Conservation (phyloP, 2,888 invertebrate genomes). For the Drosophila ezoana region DNA sequence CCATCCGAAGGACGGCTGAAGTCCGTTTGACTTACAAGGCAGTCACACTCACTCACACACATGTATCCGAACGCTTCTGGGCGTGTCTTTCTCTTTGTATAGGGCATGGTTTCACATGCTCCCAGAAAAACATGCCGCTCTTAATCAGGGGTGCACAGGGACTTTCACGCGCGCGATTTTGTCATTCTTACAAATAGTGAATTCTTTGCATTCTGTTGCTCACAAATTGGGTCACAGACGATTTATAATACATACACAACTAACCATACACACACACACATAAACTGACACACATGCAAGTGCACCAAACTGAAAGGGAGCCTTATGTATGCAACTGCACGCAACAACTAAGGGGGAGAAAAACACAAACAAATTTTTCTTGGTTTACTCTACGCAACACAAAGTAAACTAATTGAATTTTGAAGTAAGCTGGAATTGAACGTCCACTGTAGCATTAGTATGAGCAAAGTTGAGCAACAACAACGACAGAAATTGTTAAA, state of each 20-base stretch:
- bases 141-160: slow-evolving; percentile 48
- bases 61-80: background rate
- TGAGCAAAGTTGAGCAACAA: slow-evolving; percentile 11
- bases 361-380: slow-evolving; percentile 48
- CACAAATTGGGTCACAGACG: slow-evolving; percentile 53
- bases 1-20: slow-evolving; percentile 12
- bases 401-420: slow-evolving; percentile 61
- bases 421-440: slow-evolving; percentile 42
- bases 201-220: slow-evolving; percentile 42
- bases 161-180: slow-evolving; percentile 42
- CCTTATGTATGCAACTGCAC: slow-evolving; percentile 65
- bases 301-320: slow-evolving; percentile 2
- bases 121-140: slow-evolving; percentile 9
- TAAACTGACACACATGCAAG: slow-evolving; percentile 4
- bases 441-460: slow-evolving; percentile 9
- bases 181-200: slow-evolving; percentile 51
- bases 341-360: slow-evolving; percentile 21
- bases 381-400: slow-evolving; percentile 26
- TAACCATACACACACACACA: background rate
- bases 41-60: slow-evolving; percentile 31
- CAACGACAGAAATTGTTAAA: slow-evolving; percentile 1
- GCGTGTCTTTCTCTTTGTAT: background rate
- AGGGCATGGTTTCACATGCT: background rate
- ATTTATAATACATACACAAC: slow-evolving; percentile 31
- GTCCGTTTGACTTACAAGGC: slow-evolving; percentile 37